phyloP scores from a whole-genome alignment of 1,140 invertebrate species.

The Trichonephila clavipes region DNA sequence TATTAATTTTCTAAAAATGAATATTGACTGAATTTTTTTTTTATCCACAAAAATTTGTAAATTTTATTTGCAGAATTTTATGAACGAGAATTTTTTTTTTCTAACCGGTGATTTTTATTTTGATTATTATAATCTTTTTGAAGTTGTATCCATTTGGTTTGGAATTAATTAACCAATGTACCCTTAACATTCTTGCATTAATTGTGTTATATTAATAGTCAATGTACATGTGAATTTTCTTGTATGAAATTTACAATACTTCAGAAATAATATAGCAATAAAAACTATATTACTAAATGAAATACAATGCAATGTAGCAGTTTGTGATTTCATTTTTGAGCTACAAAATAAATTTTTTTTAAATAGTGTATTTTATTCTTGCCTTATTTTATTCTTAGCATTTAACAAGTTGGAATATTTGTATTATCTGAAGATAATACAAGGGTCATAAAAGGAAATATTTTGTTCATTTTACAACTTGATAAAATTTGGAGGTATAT shows the following conservation, averaged over 20 bases:
- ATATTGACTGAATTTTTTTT: background rate
- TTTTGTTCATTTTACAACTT: too few species aligned
- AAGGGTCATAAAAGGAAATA: too few species aligned
- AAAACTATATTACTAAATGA: slow-evolving; percentile 8
- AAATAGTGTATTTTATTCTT: slow-evolving; percentile 17
- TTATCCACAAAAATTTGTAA: background rate
- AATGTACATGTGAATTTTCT: background rate
- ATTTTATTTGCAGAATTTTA: background rate
- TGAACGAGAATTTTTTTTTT: background rate
- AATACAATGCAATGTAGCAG: slow-evolving; percentile 41
- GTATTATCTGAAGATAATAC: too few species aligned
- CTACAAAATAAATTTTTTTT: slow-evolving; percentile 40
- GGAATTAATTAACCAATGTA: background rate
- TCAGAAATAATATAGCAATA: slow-evolving; percentile 43
- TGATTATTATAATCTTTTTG: background rate
- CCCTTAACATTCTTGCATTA: background rate
- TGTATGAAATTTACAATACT: background rate
- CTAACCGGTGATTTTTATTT: slow-evolving; percentile 44
- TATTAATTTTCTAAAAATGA: background rate
- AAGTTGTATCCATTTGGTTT: background rate
- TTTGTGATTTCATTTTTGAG: slow-evolving; percentile 58
- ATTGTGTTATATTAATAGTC: slow-evolving; percentile 3
- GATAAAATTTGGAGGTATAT: too few species aligned
- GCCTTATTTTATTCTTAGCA: background rate
- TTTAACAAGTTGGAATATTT: background rate